A percentile compares a stretch with the other conserved stretches of the same genome.
Evolutionary conservation across 2,888 invertebrate genomes (phyloP).

Genomic region (Mythimna loreyi): DNA sequence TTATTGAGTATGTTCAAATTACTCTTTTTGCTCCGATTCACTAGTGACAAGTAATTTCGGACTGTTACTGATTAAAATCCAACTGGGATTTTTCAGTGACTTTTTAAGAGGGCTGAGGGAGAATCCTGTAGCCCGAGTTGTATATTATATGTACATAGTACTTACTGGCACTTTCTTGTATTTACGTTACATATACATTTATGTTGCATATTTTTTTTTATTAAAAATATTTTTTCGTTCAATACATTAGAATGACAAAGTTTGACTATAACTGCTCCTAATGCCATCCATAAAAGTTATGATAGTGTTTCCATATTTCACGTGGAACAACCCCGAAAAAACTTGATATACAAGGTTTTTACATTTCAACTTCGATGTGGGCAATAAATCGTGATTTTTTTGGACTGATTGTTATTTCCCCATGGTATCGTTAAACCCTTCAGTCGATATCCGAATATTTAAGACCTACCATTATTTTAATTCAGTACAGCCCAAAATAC

Average conservation of each 20-base stretch:
- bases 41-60: too few relatives aligned
- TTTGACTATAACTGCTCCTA: background rate
- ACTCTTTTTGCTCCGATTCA: too few relatives aligned
- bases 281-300: background rate
- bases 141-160: background rate
- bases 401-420: slow-evolving; percentile 23
- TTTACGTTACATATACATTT: background rate
- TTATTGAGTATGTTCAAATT: too few relatives aligned
- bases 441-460: slow-evolving; percentile 27
- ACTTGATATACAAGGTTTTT: background rate
- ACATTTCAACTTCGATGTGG: background rate
- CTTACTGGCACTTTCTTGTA: slow-evolving; percentile 7
- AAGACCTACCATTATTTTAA: slow-evolving; percentile 20
- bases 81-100: too few relatives aligned
- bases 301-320: background rate
- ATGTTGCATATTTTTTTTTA: background rate
- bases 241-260: background rate
- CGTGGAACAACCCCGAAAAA: background rate
- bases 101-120: too few relatives aligned
- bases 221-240: too few relatives aligned
- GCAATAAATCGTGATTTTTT: slow-evolving; percentile 11
- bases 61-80: too few relatives aligned
- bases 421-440: slow-evolving; percentile 20
- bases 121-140: background rate
- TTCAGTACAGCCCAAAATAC: slow-evolving; percentile 24